A percentile compares a stretch with the other conserved stretches of the same genome.
These are phyloP conservation scores for Leptinotarsa haldemani DNA, from an alignment of 2,888 invertebrate species.

Conservation along the genomic window DNA sequence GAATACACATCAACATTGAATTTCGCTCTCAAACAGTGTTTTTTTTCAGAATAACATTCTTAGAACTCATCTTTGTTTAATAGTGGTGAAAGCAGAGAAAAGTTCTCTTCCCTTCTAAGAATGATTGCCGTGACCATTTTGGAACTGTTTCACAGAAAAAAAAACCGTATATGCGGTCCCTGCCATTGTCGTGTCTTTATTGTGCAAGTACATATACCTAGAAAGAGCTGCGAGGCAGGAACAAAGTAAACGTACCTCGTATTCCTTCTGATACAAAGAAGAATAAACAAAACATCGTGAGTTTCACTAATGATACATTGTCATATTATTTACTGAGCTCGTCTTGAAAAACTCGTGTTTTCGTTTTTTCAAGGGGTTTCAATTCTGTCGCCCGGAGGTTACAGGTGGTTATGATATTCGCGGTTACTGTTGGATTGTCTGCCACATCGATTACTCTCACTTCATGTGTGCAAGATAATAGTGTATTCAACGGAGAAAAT, in stretches of 20 bases:
- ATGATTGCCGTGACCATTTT: no score
- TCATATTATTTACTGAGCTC: constrained; percentile 18
- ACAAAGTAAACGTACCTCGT: constrained; percentile 25
- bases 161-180: no score
- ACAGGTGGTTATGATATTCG: constrained; percentile 20
- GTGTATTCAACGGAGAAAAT: not conserved
- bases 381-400: constrained; percentile 19
- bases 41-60: no score
- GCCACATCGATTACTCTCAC: constrained; percentile 15
- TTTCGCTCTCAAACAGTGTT: no score
- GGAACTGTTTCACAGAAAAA: no score
- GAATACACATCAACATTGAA: no score
- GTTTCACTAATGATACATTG: constrained; percentile 18
- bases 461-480: not conserved
- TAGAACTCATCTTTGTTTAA: no score
- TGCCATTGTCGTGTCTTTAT: not conserved
- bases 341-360: constrained; percentile 1
- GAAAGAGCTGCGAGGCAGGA: constrained; percentile 18
- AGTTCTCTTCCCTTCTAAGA: no score
- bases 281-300: not conserved
- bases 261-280: constrained; percentile 8
- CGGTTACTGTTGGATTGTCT: constrained; percentile 9
- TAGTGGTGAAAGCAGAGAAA: no score
- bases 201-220: constrained; percentile 1
- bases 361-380: constrained; percentile 20